Conservation (phyloP, 2,113 vertebrate species). For the Ciconia maguari region DNA sequence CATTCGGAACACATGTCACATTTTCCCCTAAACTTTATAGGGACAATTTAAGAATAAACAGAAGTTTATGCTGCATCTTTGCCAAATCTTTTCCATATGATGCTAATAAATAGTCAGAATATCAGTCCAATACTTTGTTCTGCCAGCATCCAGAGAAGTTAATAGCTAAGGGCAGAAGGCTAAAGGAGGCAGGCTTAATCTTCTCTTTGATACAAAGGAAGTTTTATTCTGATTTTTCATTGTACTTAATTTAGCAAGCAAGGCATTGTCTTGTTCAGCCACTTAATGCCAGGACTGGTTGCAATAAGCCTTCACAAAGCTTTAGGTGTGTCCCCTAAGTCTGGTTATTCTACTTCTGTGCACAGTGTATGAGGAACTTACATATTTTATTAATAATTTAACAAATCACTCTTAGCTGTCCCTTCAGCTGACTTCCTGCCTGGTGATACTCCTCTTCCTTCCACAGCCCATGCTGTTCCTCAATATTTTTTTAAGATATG, state of each 20-base stretch:
- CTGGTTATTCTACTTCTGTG: neutral
- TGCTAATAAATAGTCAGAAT: neutral
- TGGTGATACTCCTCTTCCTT: neutral
- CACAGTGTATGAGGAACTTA: neutral
- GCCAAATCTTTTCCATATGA: neutral
- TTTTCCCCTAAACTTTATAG: neutral
- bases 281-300: neutral
- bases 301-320: neutral
- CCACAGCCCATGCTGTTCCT: neutral
- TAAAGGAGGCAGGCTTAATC: neutral
- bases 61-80: neutral
- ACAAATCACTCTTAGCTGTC: neutral
- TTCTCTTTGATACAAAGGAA: neutral
- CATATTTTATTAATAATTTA: neutral
- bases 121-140: neutral
- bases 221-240: neutral
- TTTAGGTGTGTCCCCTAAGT: neutral
- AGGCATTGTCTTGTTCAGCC: neutral
- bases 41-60: neutral
- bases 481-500: neutral
- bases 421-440: neutral
- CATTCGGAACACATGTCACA: neutral
- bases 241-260: neutral
- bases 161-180: neutral
- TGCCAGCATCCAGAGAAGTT: neutral